Evolutionary conservation across 2,113 vertebrate species (phyloP).

Genomic region (Lophotis ruficrista): DNA sequence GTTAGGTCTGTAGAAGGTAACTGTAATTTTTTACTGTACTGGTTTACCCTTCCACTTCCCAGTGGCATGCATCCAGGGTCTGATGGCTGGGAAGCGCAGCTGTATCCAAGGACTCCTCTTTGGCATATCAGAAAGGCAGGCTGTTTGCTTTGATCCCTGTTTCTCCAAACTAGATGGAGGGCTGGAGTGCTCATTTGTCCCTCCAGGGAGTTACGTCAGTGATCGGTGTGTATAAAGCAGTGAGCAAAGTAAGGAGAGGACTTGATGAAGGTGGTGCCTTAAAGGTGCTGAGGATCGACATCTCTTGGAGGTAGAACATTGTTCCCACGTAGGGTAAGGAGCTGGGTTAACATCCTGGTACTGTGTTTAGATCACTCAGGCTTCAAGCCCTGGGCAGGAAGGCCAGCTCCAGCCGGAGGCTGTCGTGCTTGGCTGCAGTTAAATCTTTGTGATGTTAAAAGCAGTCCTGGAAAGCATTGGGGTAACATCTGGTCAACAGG

Average conservation of each 20-base stretch:
- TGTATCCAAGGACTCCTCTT: not conserved
- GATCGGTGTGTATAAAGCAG: not conserved
- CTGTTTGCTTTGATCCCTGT: not conserved
- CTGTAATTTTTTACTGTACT: not conserved
- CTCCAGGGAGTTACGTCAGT: not conserved
- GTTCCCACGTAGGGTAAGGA: not conserved
- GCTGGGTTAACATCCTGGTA: not conserved
- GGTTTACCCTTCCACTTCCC: slow-evolving; percentile 14
- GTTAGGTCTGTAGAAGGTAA: not conserved
- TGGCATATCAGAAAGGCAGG: not conserved
- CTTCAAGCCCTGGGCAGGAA: not conserved
- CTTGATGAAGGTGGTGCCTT: not conserved
- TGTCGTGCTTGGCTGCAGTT: not conserved
- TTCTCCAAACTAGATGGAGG: not conserved
- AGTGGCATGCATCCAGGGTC: not conserved
- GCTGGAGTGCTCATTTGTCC: not conserved
- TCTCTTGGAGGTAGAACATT: not conserved
- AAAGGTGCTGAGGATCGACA: not conserved
- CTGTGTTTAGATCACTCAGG: not conserved
- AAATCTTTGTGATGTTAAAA: slow-evolving; percentile 9
- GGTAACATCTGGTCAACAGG: not conserved
- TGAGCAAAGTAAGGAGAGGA: not conserved
- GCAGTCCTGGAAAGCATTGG: not conserved
- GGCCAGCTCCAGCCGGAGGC: not conserved
- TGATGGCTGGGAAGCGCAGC: not conserved